Conservation (phyloP, 1,140 invertebrate genomes). For the Trissolcus basalis region DNA sequence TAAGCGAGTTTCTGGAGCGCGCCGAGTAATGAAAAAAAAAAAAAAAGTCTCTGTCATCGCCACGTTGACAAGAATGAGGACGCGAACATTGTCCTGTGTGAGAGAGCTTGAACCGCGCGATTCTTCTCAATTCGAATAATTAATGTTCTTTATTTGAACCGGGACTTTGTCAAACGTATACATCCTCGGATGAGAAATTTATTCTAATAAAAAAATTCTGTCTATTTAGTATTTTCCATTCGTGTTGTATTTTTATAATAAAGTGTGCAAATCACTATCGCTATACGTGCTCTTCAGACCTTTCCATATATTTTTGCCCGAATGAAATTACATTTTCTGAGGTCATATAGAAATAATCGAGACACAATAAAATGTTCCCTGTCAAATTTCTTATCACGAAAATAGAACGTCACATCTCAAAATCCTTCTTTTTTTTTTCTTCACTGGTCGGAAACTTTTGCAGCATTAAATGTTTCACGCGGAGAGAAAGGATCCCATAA, state of each 20-base stretch:
- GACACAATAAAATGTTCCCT: no score
- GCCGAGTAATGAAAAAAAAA: conserved; percentile 39
- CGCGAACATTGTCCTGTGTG: conserved; percentile 28
- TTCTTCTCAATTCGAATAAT: conserved; percentile 3
- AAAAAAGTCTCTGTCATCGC: conserved; percentile 32
- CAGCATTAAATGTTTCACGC: no score
- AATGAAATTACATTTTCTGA: no score
- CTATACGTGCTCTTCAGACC: no score
- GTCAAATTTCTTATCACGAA: no score
- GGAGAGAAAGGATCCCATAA: no score
- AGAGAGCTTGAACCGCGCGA: conserved; percentile 1
- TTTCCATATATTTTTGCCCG: no score
- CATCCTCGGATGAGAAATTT: not conserved
- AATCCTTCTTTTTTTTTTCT: no score
- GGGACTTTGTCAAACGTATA: not conserved
- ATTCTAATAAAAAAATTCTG: not conserved
- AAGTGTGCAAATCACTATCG: not conserved
- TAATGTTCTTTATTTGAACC: conserved; percentile 4
- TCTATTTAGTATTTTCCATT: not conserved
- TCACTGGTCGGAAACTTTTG: no score
- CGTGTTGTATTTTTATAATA: not conserved
- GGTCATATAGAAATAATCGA: no score
- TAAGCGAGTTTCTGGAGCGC: conserved; percentile 40
- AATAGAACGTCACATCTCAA: no score
- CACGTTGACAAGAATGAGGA: conserved; percentile 22